Evolutionary conservation across 2,797 vertebrate genomes (phyloP), one percentile per base, ranked within the genome.

Genomic region (Miichthys miiuy): DNA sequence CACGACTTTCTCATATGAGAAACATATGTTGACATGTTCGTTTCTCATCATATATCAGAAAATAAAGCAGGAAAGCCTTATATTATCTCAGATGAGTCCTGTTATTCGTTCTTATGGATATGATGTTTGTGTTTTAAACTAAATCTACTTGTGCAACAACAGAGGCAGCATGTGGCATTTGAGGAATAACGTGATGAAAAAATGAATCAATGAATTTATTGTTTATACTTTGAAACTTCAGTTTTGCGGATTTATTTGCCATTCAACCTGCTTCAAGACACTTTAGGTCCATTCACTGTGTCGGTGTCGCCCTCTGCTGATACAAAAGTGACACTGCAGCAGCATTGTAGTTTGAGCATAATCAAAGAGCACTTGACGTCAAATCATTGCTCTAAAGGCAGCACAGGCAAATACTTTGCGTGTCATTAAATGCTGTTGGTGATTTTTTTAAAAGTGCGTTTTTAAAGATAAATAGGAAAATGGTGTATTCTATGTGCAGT

Each of bases 261-360:
- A 9, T 38, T 34, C 34, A 38, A 38, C 34, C 34, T 9, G 34
- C 0, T 38, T 9, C 8, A 17, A 44, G 10, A 7, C 48, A 46
- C 1, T 42, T 42, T 1, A 1, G 6, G 9, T 3, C 13, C 13
- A 44, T 64, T 70, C 2, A 21, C 16, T 83, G 79, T 75, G 70
- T 16, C 52, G 0, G 57, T 74, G 80, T 55, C 72, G 57, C 87
- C 83, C 74, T 62, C 90, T 92, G 68, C 74, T 91, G 91, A 7
- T 44, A 5, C 0, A 77, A 75, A 23, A 2, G 13, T 5, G 51
- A 1, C 25, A 65, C 60, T 84, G 80, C 77, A 83, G 27, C 2
- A 54, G 6, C 23, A 27, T 1, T 61, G 8, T 23, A 5, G 0
- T 50, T 9, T 0, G 3, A n/a, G 44, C 25, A 4, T 7, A 16